Percentiles rank a stretch among this genome's conserved stretches.
phyloP scores from a whole-genome alignment of 64 coral and sea anemone species.

The Actinia equina region DNA sequence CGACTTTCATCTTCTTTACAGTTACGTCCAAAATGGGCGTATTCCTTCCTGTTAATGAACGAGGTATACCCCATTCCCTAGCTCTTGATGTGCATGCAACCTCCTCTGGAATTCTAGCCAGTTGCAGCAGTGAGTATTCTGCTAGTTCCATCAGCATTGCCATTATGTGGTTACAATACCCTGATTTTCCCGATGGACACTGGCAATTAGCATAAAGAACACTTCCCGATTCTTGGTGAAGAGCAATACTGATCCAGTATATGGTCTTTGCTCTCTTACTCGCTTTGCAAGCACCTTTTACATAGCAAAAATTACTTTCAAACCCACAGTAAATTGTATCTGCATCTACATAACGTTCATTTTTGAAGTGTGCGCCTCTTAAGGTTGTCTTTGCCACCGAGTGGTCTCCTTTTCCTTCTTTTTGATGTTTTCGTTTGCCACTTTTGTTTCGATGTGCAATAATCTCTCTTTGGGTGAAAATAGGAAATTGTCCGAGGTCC shows the following conservation, averaged over 20 bases:
- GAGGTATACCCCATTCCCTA: conserved; percentile 40
- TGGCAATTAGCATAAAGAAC: conserved; percentile 55
- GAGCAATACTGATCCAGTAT: not conserved
- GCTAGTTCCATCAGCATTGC: conserved; percentile 42
- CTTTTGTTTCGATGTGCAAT: not conserved
- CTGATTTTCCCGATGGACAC: conserved; percentile 46
- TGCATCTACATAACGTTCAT: not conserved
- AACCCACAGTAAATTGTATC: not conserved
- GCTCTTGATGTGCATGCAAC: conserved; percentile 57
- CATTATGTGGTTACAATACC: conserved; percentile 53
- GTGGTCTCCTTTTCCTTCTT: not conserved
- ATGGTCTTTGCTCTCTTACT: not conserved
- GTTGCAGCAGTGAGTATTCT: conserved; percentile 44
- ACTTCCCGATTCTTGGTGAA: not conserved
- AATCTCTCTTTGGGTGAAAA: not conserved
- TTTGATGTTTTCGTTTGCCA: not conserved
- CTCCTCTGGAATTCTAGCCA: conserved; percentile 18
- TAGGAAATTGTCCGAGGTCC: not conserved
- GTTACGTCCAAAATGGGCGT: conserved; percentile 51
- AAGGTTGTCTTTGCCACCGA: not conserved
- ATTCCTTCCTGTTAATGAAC: conserved; percentile 20
- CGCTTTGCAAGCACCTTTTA: not conserved
- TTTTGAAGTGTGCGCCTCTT: not conserved
- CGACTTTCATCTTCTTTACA: conserved; percentile 42
- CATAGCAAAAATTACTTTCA: not conserved